Conservation (phyloP, 2,888 invertebrate species). For the Kryphioiulus occultus region DNA sequence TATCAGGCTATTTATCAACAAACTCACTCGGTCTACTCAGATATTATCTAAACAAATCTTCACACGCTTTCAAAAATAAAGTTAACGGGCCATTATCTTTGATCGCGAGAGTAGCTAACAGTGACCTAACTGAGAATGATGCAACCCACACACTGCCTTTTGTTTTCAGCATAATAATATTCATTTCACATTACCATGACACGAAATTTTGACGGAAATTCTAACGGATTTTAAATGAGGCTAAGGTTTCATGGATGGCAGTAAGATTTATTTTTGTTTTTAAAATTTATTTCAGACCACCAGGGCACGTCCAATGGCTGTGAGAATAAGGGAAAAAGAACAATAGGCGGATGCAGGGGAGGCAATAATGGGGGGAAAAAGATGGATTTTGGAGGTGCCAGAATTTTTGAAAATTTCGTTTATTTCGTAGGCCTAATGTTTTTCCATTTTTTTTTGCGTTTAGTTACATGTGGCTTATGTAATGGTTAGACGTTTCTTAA, state of each 20-base stretch:
- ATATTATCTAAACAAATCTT: too few relatives aligned
- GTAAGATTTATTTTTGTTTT: slow-evolving; percentile 35
- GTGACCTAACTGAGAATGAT: neutral
- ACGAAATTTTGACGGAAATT: neutral
- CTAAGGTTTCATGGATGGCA: slow-evolving; percentile 13
- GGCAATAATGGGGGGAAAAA: neutral
- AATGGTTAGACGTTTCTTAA: slow-evolving; percentile 17
- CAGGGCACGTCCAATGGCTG: neutral
- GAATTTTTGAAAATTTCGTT: slow-evolving; percentile 11
- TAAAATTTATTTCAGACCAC: slow-evolving; percentile 32
- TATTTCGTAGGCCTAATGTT: neutral
- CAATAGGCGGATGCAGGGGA: slow-evolving; percentile 35
- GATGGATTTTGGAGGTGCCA: neutral
- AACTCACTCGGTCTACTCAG: too few relatives aligned
- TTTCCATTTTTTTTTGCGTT: neutral
- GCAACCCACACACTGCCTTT: neutral
- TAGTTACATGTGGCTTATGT: slow-evolving; percentile 9
- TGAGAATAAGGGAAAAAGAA: slow-evolving; percentile 29
- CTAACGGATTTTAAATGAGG: slow-evolving; percentile 32
- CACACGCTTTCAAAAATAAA: too few relatives aligned
- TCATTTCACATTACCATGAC: neutral
- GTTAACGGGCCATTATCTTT: neutral
- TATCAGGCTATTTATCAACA: too few relatives aligned
- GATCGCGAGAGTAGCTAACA: neutral
- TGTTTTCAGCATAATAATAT: neutral